Evolutionary conservation across 2,113 vertebrate species (phyloP).

Genomic region (Pavo muticus): DNA sequence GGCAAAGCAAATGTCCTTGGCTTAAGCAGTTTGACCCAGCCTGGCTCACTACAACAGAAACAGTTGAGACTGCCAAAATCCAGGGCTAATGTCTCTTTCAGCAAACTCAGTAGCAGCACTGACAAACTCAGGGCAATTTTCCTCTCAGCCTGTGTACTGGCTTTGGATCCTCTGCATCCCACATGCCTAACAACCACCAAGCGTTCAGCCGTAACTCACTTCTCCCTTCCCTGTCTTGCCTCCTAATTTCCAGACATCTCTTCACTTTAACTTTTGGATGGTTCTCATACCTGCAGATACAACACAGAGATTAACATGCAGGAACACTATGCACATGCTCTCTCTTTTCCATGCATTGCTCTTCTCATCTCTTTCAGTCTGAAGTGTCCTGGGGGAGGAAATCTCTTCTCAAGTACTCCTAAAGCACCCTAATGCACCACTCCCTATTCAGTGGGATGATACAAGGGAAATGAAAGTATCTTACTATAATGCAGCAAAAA

Average conservation of each 20-base stretch:
- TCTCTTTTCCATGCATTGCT: not conserved
- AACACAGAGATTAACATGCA: not conserved
- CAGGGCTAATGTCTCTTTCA: not conserved
- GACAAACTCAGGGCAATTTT: not conserved
- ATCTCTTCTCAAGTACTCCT: not conserved
- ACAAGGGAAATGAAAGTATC: not conserved
- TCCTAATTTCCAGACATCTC: not conserved
- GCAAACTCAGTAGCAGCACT: not conserved
- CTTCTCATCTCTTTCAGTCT: not conserved
- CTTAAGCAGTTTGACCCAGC: not conserved
- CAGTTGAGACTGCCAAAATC: not conserved
- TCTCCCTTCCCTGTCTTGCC: not conserved
- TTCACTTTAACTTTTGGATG: not conserved
- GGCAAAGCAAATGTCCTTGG: not conserved
- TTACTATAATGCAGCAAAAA: not conserved
- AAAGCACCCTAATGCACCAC: not conserved
- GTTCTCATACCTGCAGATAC: not conserved
- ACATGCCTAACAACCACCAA: not conserved
- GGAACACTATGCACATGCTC: not conserved
- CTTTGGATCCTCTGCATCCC: not conserved
- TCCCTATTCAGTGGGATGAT: not conserved
- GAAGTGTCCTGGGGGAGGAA: not conserved
- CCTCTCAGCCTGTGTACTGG: not conserved
- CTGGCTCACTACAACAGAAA: not conserved
- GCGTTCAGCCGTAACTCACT: not conserved